Evolutionary conservation across 2,113 vertebrate genomes (phyloP).

Genomic region (Labeo catla): DNA sequence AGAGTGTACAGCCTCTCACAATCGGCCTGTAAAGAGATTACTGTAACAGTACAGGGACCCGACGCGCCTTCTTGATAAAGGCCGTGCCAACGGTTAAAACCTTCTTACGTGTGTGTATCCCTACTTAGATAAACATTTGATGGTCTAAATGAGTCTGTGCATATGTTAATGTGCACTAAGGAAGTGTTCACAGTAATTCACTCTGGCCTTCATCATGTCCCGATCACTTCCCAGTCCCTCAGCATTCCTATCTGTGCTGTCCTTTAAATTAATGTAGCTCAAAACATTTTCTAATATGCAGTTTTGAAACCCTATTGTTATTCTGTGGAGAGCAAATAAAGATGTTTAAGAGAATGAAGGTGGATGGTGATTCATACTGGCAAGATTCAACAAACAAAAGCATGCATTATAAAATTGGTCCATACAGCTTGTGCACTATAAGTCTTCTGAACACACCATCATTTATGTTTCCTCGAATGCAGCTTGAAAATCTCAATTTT

Average conservation of each 20-base stretch:
- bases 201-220: too few species aligned
- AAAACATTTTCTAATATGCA: not conserved
- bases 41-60: slow-evolving; percentile 68
- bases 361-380: not conserved
- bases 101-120: not conserved
- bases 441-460: not conserved
- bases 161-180: not conserved
- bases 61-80: slow-evolving; percentile 63
- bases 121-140: not conserved
- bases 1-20: slow-evolving; percentile 66
- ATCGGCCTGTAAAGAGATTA: slow-evolving; percentile 75
- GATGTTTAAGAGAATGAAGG: not conserved
- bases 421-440: not conserved
- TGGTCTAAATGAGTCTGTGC: not conserved
- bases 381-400: not conserved
- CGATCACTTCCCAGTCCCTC: not conserved
- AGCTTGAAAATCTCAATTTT: not conserved
- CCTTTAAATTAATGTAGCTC: not conserved
- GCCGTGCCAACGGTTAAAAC: slow-evolving; percentile 32
- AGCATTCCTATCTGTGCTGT: not conserved
- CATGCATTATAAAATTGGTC: not conserved
- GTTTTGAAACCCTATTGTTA: not conserved
- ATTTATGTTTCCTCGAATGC: not conserved
- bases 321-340: not conserved
- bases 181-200: not conserved